Evolutionary conservation across 1,140 invertebrate species (phyloP).

Genomic region (Magallana ariakensis): DNA sequence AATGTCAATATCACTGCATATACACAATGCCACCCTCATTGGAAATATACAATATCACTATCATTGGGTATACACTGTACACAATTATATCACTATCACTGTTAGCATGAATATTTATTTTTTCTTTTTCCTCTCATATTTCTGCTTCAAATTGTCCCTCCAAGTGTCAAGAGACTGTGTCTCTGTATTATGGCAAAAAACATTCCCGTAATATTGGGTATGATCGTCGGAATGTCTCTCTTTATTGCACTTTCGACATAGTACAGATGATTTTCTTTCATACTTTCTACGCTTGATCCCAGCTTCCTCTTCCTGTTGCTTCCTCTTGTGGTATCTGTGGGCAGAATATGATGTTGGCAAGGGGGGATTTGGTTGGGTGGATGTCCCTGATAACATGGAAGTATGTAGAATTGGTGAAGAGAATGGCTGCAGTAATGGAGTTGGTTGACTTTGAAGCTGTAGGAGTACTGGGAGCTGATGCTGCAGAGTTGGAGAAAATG

Average conservation of each 20-base stretch:
- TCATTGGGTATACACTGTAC: neutral
- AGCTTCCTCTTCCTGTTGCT: neutral
- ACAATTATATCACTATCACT: neutral
- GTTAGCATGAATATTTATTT: neutral
- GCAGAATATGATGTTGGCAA: neutral
- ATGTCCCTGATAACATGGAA: too few species aligned
- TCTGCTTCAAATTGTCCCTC: neutral
- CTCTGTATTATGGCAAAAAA: neutral
- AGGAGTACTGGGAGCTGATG: neutral
- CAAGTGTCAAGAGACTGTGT: neutral
- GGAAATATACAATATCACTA: neutral
- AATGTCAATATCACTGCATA: neutral
- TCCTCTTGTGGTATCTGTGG: neutral
- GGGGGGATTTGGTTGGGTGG: neutral
- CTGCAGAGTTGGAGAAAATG: too few species aligned
- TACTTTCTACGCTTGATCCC: neutral
- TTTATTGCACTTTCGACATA: neutral
- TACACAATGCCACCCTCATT: neutral
- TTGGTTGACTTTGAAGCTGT: neutral
- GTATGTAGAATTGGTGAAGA: neutral
- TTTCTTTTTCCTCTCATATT: neutral
- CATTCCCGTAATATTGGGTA: neutral
- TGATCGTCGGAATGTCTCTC: neutral
- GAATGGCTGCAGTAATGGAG: neutral
- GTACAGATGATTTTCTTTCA: conserved; percentile 2